These are phyloP conservation scores for Sinohyriopsis cumingii DNA, from an alignment of 2,888 invertebrate species.

Conservation along the genomic window DNA sequence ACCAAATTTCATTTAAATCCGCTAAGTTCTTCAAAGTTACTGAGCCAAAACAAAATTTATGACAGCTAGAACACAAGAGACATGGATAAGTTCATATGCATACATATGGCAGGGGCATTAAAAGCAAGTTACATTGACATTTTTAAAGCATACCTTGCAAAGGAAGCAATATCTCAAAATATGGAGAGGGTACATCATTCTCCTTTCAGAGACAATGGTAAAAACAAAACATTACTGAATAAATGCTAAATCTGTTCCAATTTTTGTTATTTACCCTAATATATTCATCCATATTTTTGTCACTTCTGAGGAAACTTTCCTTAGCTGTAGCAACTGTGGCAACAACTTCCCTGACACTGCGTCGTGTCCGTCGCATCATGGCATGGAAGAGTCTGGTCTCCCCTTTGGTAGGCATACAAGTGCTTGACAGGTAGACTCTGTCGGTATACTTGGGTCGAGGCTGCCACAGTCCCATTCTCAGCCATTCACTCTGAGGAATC, in stretches of 20 bases:
- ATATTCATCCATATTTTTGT: slow-evolving; percentile 64
- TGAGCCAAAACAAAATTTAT: no score
- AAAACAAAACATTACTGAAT: not conserved
- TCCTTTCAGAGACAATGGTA: not conserved
- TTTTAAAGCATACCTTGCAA: no score
- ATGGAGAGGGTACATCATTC: no score
- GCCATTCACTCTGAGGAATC: slow-evolving; percentile 67
- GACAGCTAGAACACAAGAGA: no score
- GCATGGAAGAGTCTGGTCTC: slow-evolving; percentile 62
- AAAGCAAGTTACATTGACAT: no score
- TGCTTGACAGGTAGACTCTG: slow-evolving; percentile 62
- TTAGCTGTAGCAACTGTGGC: slow-evolving; percentile 55
- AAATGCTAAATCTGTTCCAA: not conserved
- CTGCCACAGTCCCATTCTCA: slow-evolving; percentile 62
- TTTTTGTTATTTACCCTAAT: slow-evolving; percentile 53
- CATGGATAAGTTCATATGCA: no score
- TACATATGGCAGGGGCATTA: no score
- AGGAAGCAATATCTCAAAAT: no score
- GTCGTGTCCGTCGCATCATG: slow-evolving; percentile 55
- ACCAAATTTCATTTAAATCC: no score
- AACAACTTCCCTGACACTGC: slow-evolving; percentile 56
- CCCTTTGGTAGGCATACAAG: slow-evolving; percentile 62
- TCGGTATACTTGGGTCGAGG: slow-evolving; percentile 66
- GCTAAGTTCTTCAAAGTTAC: no score
- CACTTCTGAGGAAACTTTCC: slow-evolving; percentile 59